These are phyloP conservation scores for Belonocnema kinseyi DNA, from an alignment of 1,140 invertebrate genomes.

Conservation along the genomic window DNA sequence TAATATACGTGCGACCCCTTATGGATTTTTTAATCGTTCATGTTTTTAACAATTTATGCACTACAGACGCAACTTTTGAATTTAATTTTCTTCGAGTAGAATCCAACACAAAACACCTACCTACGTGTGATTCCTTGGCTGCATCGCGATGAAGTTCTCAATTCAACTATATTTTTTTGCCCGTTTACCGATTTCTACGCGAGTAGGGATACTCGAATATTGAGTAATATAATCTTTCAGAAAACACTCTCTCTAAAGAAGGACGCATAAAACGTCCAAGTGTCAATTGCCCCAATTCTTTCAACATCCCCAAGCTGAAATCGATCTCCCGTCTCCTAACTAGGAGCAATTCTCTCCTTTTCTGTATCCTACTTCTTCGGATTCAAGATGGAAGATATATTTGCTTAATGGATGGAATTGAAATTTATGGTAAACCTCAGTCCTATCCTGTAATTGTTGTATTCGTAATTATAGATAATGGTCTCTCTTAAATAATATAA, in stretches of 20 bases:
- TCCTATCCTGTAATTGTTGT: too few relatives aligned
- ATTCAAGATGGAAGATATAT: conserved; percentile 2
- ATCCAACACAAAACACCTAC: conserved; percentile 44
- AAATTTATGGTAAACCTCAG: background rate
- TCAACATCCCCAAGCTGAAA: conserved; percentile 13
- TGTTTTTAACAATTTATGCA: too few relatives aligned
- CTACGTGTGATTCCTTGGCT: conserved; percentile 28
- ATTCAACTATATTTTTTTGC: background rate
- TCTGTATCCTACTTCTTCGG: background rate
- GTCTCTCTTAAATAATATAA: too few relatives aligned
- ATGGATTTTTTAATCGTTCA: too few relatives aligned
- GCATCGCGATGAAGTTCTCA: background rate
- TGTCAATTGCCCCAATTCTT: conserved; percentile 30
- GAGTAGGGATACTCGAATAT: background rate
- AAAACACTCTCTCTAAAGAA: background rate
- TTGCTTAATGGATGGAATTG: background rate
- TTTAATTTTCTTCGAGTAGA: conserved; percentile 15
- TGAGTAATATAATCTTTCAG: background rate
- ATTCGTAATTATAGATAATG: too few relatives aligned
- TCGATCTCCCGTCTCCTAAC: conserved; percentile 20
- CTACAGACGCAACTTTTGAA: too few relatives aligned
- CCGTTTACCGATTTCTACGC: background rate
- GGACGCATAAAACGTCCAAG: conserved; percentile 1
- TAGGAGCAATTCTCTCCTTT: conserved; percentile 17
- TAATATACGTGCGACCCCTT: too few relatives aligned